phyloP scores from a whole-genome alignment of 2,888 invertebrate genomes.

The Drosophila kanekoi region DNA sequence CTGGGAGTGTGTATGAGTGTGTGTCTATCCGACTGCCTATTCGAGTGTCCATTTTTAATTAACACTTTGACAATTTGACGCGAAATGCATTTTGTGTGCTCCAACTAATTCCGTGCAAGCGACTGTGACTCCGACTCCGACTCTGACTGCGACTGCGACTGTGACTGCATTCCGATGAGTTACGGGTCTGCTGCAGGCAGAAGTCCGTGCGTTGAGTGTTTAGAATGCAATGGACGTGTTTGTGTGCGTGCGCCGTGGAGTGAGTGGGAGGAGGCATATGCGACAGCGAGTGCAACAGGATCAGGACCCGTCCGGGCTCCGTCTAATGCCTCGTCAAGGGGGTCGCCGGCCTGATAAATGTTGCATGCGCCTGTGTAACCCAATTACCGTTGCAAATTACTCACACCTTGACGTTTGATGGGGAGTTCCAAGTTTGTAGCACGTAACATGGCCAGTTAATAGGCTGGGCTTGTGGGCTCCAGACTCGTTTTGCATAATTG shows the following conservation, averaged over 20 bases:
- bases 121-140: constrained; percentile 21
- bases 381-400: constrained; percentile 80
- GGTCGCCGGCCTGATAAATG: constrained; percentile 60
- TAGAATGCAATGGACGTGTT: constrained; percentile 76
- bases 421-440: constrained; percentile 19
- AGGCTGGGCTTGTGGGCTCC: constrained; percentile 24
- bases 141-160: constrained; percentile 13
- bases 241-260: constrained; percentile 18
- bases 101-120: constrained; percentile 32
- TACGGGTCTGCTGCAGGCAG: constrained; percentile 12
- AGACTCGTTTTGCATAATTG: constrained; percentile 84
- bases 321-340: constrained; percentile 36
- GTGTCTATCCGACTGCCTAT: constrained; percentile 53
- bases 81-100: constrained; percentile 71
- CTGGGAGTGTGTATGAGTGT: neutral
- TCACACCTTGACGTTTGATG: constrained; percentile 46
- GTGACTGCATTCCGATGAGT: constrained; percentile 48
- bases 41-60: constrained; percentile 82
- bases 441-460: constrained; percentile 11
- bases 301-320: neutral
- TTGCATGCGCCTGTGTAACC: constrained; percentile 78
- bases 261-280: neutral
- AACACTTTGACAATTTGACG: constrained; percentile 80
- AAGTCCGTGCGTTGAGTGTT: constrained; percentile 69
- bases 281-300: constrained; percentile 3